Evolutionary conservation across 2,888 invertebrate species (phyloP), one percentile per base, ranked within the genome.

Genomic region (Tiliacea citrago): DNA sequence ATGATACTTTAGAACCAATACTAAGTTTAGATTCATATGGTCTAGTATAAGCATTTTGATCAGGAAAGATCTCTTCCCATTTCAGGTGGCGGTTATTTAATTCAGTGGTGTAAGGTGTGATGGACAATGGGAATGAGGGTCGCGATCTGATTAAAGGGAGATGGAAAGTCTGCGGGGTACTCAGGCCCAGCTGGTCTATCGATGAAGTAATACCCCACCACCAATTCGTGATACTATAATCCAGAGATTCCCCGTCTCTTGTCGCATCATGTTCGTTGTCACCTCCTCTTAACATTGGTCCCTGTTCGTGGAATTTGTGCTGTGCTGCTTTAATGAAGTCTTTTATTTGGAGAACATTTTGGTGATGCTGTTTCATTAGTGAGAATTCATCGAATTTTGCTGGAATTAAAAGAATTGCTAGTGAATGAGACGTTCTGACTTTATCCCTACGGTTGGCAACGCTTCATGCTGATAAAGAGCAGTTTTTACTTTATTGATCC

Each of bases 341-440:
- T 18, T 49, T 53, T 18, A 76, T 39, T 21, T 79, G n/a, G 0
- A 47, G 10, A 16, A 24, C 21, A 60, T 79, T 79, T 13, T 42
- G n/a, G 39, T 70, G 60, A 39, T 61, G 60, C 10, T 9, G 13
- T 13, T 39, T 61, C n/a, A 79, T 55, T 21, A 76, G 6, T 16
- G 12, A 2, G 8, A 13, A 35, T 79, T 76, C 79, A 21, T 79
- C n/a, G 39, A 76, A 76, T n/a, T 61, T 75, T 16, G 24, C 55
- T 42, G 9, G 42, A 42, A 42, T 8, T 42, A 42, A 42, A 6
- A 42, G 42, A 9, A 9, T 39, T 39, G 9, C 42, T 6, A 9
- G 42, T 42, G 42, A 42, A 42, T 9, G 42, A 9, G 7, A 24
- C 1, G 12, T 55, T 55, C 0, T 39, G 6, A 39, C 39, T 39